A percentile compares a stretch with the other conserved stretches of the same genome.
Conservation (phyloP, 2,113 vertebrate genomes). For the Phrynosoma platyrhinos region DNA sequence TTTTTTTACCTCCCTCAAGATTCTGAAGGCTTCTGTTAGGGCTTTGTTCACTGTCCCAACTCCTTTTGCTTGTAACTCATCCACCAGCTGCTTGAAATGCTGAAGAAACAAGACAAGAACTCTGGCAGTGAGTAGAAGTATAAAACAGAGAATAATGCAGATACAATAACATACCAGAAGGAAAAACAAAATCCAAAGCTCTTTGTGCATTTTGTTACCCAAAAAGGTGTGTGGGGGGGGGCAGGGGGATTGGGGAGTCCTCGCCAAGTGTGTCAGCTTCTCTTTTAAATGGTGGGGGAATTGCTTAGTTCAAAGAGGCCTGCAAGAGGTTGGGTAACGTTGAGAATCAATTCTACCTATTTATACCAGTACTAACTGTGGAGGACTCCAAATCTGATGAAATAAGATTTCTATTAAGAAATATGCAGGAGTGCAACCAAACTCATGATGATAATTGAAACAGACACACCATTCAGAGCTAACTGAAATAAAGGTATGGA, state of each 20-base stretch:
- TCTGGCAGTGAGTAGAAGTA: background rate
- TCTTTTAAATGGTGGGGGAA: background rate
- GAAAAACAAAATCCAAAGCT: background rate
- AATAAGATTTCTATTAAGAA: too few relatives aligned
- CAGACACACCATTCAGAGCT: too few relatives aligned
- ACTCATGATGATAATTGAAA: too few relatives aligned
- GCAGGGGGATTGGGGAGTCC: too few relatives aligned
- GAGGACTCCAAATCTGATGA: too few relatives aligned
- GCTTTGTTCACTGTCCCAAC: slow-evolving; percentile 90
- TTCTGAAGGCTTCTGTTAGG: slow-evolving; percentile 91
- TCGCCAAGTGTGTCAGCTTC: background rate
- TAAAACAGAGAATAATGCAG: background rate
- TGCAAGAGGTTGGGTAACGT: too few relatives aligned
- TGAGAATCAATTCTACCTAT: too few relatives aligned
- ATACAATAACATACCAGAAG: background rate
- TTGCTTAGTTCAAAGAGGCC: background rate
- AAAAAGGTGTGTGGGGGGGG: too few relatives aligned
- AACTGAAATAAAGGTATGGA: too few relatives aligned
- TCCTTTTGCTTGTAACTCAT: slow-evolving; percentile 90
- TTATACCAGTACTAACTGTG: too few relatives aligned
- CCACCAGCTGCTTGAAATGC: slow-evolving; percentile 95
- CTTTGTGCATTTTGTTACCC: too few relatives aligned
- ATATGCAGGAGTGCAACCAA: too few relatives aligned
- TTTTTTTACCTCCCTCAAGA: slow-evolving; percentile 87
- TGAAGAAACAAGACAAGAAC: slow-evolving; percentile 59